Conservation (phyloP, 2,113 vertebrate genomes). For the Gobiocypris rarus region DNA sequence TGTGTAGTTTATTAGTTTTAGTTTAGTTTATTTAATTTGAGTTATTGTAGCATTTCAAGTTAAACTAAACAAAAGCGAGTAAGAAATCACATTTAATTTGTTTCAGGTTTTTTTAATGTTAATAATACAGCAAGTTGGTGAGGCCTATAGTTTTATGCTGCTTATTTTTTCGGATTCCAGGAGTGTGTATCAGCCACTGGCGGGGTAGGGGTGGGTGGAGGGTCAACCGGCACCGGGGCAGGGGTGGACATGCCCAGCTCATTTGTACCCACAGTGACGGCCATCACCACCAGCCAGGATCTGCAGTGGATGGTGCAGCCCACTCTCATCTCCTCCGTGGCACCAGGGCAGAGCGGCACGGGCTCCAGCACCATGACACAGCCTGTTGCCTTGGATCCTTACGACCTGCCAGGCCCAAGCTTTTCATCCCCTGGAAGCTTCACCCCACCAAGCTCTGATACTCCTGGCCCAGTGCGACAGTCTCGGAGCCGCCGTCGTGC, state of each 20-base stretch:
- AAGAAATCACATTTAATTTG: not conserved
- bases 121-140: not conserved
- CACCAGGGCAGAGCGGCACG: conserved; percentile 83
- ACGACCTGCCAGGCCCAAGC: conserved; percentile 90
- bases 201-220: conserved; percentile 73
- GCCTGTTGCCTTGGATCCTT: conserved; percentile 82
- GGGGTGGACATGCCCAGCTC: conserved; percentile 92
- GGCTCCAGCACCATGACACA: conserved; percentile 77
- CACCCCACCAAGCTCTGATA: conserved; percentile 70
- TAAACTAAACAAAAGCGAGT: no score
- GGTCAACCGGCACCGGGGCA: conserved; percentile 71
- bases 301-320: conserved; percentile 98
- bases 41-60: no score
- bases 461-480: conserved; percentile 76
- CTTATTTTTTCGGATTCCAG: conserved; percentile 54
- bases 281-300: conserved; percentile 96
- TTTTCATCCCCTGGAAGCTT: conserved; percentile 82
- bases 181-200: conserved; percentile 77
- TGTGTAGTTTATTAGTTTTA: no score
- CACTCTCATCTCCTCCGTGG: conserved; percentile 92
- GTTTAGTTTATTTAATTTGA: no score
- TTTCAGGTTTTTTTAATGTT: not conserved
- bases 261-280: conserved; percentile 95
- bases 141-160: not conserved
- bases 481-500: conserved; percentile 82